These are phyloP conservation scores for Oligia fasciuncula DNA, from an alignment of 2,888 invertebrate species.

Conservation along the genomic window DNA sequence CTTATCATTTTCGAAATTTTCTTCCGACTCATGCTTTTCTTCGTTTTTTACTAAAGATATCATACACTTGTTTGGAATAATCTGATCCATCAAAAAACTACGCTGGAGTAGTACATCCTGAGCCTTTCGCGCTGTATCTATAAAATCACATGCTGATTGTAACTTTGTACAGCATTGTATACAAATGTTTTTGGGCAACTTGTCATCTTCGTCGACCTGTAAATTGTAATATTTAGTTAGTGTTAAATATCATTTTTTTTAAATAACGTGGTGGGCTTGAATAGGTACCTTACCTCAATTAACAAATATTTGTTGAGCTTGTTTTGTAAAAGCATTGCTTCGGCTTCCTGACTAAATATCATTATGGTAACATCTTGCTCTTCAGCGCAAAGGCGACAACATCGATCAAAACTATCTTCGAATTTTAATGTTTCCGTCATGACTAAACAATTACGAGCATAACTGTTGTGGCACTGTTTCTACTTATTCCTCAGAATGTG, in stretches of 20 bases:
- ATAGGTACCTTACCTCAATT: constrained; percentile 87
- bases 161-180: constrained; percentile 91
- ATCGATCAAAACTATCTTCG: constrained; percentile 81
- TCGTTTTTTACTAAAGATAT: constrained; percentile 46
- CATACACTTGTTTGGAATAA: constrained; percentile 72
- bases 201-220: constrained; percentile 92
- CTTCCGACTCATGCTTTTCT: constrained; percentile 64
- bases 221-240: constrained; percentile 51
- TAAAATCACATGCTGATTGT: constrained; percentile 92
- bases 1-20: constrained; percentile 71
- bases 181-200: constrained; percentile 92
- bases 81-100: constrained; percentile 82
- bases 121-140: constrained; percentile 91
- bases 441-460: constrained; percentile 52
- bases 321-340: constrained; percentile 91
- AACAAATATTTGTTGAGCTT: constrained; percentile 92
- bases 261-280: background rate
- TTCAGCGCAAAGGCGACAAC: constrained; percentile 92
- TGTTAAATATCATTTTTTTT: background rate
- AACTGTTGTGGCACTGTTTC: constrained; percentile 52
- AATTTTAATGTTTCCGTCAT: constrained; percentile 69
- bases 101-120: constrained; percentile 89
- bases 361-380: constrained; percentile 90
- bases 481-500: constrained; percentile 48
- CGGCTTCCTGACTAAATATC: constrained; percentile 92